Base-by-base conservation (phyloP, 2,113 vertebrate species). In the Ceyx cyanopectus region DNA sequence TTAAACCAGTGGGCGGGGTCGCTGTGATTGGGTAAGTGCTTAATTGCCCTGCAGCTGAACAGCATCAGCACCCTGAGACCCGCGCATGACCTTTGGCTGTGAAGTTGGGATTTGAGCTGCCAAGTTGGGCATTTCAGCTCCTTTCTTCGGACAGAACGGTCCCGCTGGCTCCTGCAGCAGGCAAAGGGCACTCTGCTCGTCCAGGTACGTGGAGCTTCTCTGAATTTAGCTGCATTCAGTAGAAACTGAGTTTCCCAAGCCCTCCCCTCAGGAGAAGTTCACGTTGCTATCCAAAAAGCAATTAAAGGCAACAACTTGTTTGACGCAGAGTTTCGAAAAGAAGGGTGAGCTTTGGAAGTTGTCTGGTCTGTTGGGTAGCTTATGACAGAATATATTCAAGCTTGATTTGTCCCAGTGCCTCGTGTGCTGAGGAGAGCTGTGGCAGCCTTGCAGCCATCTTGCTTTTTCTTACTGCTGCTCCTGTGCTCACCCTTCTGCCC, bases 341-440 rank as follows among this genome's bases (percentile, higher is more conserved):
- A 46, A 11, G 21, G 7, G 45, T 90, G 58, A 87, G 62, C 66
- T 95, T 73, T 92, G 16, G 78, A 92, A 81, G 54, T 54, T 54
- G 12, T 27, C 32, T 61, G 87, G 78, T 80, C 70, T 87, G 91
- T 76, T 77, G 86, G 11, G 61, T 89, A 73, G 32, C 8, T 86
- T 81, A 87, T 83, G 85, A 78, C 87, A 89, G 74, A 79, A 85
- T 74, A 15, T 77, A 30, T 87, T 41, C 6, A 43, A 93, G 81
- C 29, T 48, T 76, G 77, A 85, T 94, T 80, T 95, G 81, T 93
- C 79, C 89, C 32, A 67, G n/a, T 0, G 1, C 37, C 0, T 66
- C 67, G 30, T 80, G 51, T 41, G 21, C 61, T 87, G 75, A 83
- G 15, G 19, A 91, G 60, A 82, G 77, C 23, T 89, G 66, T 84